A percentile compares a stretch with the other conserved stretches of the same genome.
Conservation (phyloP, 2,113 vertebrate species). For the Peucedramus taeniatus region DNA sequence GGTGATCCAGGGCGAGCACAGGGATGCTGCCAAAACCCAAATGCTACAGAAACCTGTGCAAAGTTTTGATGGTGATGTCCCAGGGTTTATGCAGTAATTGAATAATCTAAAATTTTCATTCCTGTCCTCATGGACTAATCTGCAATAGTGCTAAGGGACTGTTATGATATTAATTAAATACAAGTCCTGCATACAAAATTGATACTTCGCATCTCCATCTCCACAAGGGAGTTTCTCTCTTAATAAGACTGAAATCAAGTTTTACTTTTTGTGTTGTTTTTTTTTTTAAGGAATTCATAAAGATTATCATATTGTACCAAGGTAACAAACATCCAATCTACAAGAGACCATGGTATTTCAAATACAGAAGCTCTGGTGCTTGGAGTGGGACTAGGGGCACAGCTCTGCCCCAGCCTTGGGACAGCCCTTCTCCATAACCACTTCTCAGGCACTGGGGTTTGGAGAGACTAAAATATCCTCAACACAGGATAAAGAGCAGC, state of each 20-base stretch:
- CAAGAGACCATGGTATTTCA: neutral
- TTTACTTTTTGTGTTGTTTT: neutral
- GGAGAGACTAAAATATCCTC: neutral
- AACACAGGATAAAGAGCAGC: neutral
- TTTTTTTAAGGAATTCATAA: neutral
- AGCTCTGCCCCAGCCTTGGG: neutral
- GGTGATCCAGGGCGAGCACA: neutral
- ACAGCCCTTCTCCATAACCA: neutral
- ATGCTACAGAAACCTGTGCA: neutral
- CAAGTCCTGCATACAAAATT: constrained; percentile 58
- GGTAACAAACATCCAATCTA: neutral
- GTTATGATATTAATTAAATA: constrained; percentile 66
- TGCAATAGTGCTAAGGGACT: constrained; percentile 54
- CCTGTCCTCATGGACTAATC: constrained; percentile 58
- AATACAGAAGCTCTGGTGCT: neutral
- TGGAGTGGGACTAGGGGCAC: too few species aligned
- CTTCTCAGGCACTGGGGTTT: neutral
- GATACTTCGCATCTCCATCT: constrained; percentile 23
- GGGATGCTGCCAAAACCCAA: neutral
- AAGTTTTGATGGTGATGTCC: constrained; percentile 1
- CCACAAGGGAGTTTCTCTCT: constrained; percentile 26
- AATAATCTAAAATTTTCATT: constrained; percentile 64
- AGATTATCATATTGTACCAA: neutral
- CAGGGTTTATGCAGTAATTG: constrained; percentile 44
- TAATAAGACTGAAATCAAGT: constrained; percentile 44